Base-by-base conservation (phyloP, 2,113 vertebrate genomes). In the Laticauda colubrina region DNA sequence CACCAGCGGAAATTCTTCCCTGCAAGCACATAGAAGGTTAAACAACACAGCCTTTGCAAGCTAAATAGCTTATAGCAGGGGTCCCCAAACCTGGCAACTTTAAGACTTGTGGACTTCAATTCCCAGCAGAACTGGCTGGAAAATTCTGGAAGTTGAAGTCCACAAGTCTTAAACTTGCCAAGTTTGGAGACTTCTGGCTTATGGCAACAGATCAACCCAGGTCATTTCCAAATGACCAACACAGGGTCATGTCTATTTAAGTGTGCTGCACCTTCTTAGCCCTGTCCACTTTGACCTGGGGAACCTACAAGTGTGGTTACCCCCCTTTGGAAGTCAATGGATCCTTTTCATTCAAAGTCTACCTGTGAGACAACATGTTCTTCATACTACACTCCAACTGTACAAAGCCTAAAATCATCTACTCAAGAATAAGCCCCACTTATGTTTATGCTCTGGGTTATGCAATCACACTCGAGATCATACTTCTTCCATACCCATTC, bases 1-100 rank as follows among this genome's bases (percentile, higher is more conserved):
- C 98, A 99, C 98, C 98, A 99, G 10, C 98, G 98, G 92, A 98
- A 98, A 95, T 99, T 99, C 96, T 98, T 99, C 55, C 98, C 98
- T 99, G 93, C 0, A 91, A 20, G 1, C 48, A 75, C 64, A 93
- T 55, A 94, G 93, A 26, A 53, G 29, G 34, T 21, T 81, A 43
- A 81, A 20, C 54, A 61, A 1, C 89, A 10, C 7, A 4, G 29
- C 23, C 21, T 5, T 54, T 93, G 59, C 88, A 91, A 91, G 91
- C 18, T 48, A 8, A 69, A 48, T 26, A 18, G 43, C 59, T 51
- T 69, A 9, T 21, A 81, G 34, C 34, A 21, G 7, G 48, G 48
- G 48, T 48, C 48, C 48, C 48, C 48, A 48, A 48, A 48, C 48
- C 48, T 48, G 6, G 48, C 7, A 48, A 48, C 6, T 48, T 48